Conservation (phyloP, 2,797 vertebrate species). For the Lepus townsendii region DNA sequence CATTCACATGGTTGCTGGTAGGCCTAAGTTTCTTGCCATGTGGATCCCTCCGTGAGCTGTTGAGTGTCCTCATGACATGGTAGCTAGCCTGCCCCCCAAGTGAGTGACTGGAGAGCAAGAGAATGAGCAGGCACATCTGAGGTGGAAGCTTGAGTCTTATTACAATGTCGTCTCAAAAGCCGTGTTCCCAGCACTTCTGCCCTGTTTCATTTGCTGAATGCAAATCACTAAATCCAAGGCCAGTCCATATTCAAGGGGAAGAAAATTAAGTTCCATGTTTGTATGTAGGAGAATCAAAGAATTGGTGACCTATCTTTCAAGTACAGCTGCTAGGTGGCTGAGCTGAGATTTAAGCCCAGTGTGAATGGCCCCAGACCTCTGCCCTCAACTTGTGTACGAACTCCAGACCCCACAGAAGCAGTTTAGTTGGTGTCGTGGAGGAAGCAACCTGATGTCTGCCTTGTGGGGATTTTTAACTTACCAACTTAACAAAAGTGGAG, state of each 20-base stretch:
- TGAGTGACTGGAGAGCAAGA: background rate
- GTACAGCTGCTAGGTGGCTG: background rate
- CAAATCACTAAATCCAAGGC: background rate
- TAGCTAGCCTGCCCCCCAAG: background rate
- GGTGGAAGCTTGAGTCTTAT: background rate
- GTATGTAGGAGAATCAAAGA: background rate
- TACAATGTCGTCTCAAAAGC: background rate
- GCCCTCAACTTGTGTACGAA: background rate
- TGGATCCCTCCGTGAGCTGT: background rate
- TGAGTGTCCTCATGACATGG: background rate
- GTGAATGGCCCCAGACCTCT: background rate
- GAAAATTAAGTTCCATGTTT: background rate
- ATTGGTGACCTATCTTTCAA: slow-evolving; percentile 1
- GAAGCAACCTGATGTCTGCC: background rate
- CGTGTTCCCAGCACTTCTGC: background rate
- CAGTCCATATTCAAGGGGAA: background rate
- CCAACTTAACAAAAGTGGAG: background rate
- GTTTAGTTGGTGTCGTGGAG: background rate
- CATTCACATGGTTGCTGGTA: fast-evolving
- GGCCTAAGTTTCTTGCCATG: background rate
- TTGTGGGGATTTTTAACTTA: slow-evolving; percentile 17
- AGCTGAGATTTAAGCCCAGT: background rate
- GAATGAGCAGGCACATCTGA: background rate
- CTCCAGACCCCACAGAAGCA: background rate
- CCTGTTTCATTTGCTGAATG: background rate